phyloP scores from a whole-genome alignment of 2,888 invertebrate species.

The Tachina grossa region DNA sequence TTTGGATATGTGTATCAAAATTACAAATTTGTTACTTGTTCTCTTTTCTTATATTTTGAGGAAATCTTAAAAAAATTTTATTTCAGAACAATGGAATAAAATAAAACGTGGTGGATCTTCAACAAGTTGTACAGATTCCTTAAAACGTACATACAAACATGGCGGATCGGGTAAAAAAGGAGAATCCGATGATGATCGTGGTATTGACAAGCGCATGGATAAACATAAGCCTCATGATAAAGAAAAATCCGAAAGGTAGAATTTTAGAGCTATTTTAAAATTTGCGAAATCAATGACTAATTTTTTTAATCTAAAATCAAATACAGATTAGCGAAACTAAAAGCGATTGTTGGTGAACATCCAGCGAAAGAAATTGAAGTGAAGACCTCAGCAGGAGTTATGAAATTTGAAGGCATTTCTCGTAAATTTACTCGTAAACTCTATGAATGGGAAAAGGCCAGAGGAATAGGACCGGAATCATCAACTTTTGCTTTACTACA shows the following conservation, averaged over 20 bases:
- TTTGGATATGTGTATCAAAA: too few species aligned
- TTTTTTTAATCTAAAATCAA: not conserved
- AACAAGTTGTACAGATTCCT: slow-evolving; percentile 80
- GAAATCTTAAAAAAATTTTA: not conserved
- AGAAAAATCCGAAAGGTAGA: slow-evolving; percentile 84
- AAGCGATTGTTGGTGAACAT: slow-evolving; percentile 84
- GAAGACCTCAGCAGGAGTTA: slow-evolving; percentile 91
- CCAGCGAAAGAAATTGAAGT: slow-evolving; percentile 89
- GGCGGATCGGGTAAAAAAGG: slow-evolving; percentile 75
- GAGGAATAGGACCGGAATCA: slow-evolving; percentile 92
- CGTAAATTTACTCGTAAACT: slow-evolving; percentile 94
- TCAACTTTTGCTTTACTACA: slow-evolving; percentile 92
- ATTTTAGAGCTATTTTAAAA: not conserved
- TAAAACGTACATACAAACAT: slow-evolving; percentile 77
- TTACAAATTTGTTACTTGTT: too few species aligned
- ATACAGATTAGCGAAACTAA: slow-evolving; percentile 80
- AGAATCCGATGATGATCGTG: slow-evolving; percentile 81
- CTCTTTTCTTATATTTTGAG: not conserved
- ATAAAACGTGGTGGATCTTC: slow-evolving; percentile 87
- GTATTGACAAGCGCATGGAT: slow-evolving; percentile 86
- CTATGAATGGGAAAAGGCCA: slow-evolving; percentile 96
- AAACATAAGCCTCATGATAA: slow-evolving; percentile 86
- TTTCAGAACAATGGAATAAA: slow-evolving; percentile 90
- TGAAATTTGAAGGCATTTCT: slow-evolving; percentile 93
- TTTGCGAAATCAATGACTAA: not conserved